Conservation (phyloP, 2,797 vertebrate species). For the Acestrorhynchus altus region DNA sequence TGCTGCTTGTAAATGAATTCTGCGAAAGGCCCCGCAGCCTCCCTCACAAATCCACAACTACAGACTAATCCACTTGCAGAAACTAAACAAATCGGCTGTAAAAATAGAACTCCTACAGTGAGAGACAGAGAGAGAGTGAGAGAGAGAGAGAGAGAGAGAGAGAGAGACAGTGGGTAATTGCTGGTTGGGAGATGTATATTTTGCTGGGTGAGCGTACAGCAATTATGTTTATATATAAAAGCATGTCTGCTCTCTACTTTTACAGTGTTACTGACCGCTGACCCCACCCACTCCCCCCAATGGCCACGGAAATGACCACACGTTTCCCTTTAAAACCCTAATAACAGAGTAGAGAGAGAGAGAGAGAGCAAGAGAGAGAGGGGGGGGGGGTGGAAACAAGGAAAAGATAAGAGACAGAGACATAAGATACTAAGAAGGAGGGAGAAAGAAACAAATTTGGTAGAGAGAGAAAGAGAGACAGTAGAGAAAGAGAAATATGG, state of each 20-base stretch:
- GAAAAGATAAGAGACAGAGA: no score
- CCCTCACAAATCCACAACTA: constrained; percentile 51
- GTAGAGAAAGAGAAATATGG: background rate
- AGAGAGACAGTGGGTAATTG: constrained; percentile 53
- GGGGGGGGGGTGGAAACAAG: background rate
- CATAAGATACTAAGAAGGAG: background rate
- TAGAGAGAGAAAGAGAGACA: constrained; percentile 49
- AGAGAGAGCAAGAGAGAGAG: constrained; percentile 1
- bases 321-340: constrained; percentile 59
- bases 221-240: constrained; percentile 66
- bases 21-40: constrained; percentile 20
- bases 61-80: constrained; percentile 40
- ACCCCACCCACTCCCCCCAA: constrained; percentile 37
- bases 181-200: constrained; percentile 72
- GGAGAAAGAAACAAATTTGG: background rate
- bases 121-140: constrained; percentile 24
- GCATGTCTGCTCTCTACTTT: constrained; percentile 51
- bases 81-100: constrained; percentile 34
- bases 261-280: constrained; percentile 48
- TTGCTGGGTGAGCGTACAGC: constrained; percentile 79
- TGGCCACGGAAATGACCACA: constrained; percentile 55
- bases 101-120: constrained; percentile 41
- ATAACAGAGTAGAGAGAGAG: constrained; percentile 54
- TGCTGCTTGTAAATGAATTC: constrained; percentile 40
- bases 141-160: constrained; percentile 21